Conservation (phyloP, 2,113 vertebrate genomes). For the Pituophis catenifer region DNA sequence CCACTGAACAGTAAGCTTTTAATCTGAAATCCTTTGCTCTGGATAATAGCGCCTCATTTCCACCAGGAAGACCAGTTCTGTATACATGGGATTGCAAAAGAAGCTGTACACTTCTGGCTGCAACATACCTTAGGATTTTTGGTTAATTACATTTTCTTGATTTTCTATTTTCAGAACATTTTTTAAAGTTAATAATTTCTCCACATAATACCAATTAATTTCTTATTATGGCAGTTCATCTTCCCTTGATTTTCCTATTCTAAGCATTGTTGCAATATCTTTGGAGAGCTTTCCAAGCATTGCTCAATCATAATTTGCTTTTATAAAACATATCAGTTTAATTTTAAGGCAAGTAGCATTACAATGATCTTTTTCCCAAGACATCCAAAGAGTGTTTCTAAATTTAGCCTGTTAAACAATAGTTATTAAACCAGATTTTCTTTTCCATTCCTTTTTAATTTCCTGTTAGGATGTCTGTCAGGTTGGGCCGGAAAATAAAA, state of each 20-base stretch:
- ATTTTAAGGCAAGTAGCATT: background rate
- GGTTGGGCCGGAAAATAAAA: background rate
- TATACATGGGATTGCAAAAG: background rate
- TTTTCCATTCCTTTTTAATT: background rate
- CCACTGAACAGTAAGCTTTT: background rate
- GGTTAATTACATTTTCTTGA: background rate
- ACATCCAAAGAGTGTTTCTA: conserved; percentile 5
- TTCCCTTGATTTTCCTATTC: background rate
- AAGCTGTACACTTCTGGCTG: background rate
- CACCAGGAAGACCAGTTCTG: background rate
- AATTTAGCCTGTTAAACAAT: background rate
- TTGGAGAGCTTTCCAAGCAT: background rate
- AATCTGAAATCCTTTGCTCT: background rate
- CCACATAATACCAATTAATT: background rate
- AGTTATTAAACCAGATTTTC: background rate
- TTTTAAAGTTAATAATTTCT: background rate
- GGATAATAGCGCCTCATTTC: background rate
- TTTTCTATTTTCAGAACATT: background rate
- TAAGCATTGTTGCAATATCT: background rate
- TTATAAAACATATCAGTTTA: background rate
- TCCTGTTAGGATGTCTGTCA: background rate
- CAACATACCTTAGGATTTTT: background rate
- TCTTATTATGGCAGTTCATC: background rate
- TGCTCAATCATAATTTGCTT: background rate
- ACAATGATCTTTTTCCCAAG: conserved; percentile 6